Conservation (phyloP, 2,888 invertebrate species). For the Protophormia terraenovae region DNA sequence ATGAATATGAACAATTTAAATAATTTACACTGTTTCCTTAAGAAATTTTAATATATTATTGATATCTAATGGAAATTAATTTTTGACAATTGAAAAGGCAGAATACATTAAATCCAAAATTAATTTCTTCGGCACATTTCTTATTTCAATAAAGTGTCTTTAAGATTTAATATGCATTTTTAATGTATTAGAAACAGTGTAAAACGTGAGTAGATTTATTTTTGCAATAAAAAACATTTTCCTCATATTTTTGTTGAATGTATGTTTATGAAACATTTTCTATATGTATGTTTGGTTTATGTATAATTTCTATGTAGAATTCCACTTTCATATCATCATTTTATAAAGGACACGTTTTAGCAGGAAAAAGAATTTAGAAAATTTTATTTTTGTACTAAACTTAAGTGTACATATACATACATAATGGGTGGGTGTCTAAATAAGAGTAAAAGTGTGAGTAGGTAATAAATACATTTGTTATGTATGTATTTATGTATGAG, state of each 20-base stretch:
- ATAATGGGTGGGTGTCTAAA: neutral
- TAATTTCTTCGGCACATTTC: too few species aligned
- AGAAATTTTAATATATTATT: too few species aligned
- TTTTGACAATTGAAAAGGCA: too few species aligned
- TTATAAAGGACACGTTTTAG: slow-evolving; percentile 34
- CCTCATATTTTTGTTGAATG: too few species aligned
- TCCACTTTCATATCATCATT: slow-evolving; percentile 12
- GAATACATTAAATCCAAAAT: too few species aligned
- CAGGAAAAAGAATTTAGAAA: slow-evolving; percentile 15
- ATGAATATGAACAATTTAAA: slow-evolving; percentile 15
- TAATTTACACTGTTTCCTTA: slow-evolving; percentile 39
- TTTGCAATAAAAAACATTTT: neutral
- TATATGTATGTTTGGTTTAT: neutral
- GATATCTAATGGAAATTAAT: too few species aligned
- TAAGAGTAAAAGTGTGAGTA: neutral
- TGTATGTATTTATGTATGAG: neutral
- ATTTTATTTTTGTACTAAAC: neutral
- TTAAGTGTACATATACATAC: too few species aligned
- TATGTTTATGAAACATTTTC: neutral
- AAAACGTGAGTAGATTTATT: neutral
- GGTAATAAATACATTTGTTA: neutral
- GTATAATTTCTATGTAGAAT: neutral
- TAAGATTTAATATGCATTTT: too few species aligned
- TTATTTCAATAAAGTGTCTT: too few species aligned
- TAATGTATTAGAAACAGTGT: neutral